Conservation (phyloP, 2,113 vertebrate genomes). For the Alethe diademata region DNA sequence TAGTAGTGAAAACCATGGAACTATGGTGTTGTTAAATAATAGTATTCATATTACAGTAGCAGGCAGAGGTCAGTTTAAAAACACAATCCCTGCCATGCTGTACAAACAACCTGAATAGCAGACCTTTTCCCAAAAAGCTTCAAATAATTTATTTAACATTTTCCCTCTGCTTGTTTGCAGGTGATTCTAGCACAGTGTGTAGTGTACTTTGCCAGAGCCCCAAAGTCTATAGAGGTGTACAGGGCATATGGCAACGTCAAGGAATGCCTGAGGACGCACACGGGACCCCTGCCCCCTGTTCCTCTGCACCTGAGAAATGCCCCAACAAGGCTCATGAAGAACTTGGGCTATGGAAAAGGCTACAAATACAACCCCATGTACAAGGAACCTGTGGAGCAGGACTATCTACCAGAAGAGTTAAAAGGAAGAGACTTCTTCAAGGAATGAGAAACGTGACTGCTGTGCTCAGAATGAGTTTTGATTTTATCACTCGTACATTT, state of each 20-base stretch:
- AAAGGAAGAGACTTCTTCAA: constrained; percentile 83
- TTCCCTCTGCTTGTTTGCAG: constrained; percentile 62
- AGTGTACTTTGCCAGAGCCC: constrained; percentile 88
- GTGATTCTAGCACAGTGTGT: constrained; percentile 96
- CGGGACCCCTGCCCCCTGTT: constrained; percentile 88
- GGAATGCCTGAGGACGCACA: constrained; percentile 85
- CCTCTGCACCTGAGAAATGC: constrained; percentile 93
- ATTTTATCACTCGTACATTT: neutral
- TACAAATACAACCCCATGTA: constrained; percentile 93
- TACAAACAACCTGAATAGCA: neutral
- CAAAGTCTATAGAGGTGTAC: constrained; percentile 90
- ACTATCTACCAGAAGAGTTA: constrained; percentile 88
- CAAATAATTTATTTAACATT: neutral
- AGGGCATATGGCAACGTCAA: constrained; percentile 89
- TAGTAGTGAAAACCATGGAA: neutral
- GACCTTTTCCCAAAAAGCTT: neutral
- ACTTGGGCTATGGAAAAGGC: constrained; percentile 88
- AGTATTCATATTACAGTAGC: neutral
- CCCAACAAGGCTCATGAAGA: constrained; percentile 90
- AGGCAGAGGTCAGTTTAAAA: neutral
- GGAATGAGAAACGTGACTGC: neutral
- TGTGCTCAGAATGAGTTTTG: neutral
- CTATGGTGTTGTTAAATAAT: neutral
- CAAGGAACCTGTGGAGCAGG: constrained; percentile 82
- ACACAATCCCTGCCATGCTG: neutral